phyloP scores from a whole-genome alignment of 2,888 invertebrate species.

The Spisula subtruncata region DNA sequence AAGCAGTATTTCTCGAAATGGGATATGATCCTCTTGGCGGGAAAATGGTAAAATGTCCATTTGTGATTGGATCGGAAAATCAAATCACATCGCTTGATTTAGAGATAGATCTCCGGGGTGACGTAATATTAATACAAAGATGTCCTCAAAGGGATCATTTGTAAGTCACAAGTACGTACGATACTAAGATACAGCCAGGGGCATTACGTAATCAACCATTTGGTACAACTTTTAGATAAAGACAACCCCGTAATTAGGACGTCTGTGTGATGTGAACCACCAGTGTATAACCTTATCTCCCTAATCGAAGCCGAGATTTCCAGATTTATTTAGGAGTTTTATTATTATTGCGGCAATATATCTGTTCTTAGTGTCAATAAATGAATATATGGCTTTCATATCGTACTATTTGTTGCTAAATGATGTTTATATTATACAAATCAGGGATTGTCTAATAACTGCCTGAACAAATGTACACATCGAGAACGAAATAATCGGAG shows the following conservation, averaged over 20 bases:
- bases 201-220: slow-evolving; percentile 31
- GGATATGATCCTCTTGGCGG: slow-evolving; percentile 25
- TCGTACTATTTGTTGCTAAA: slow-evolving; percentile 31
- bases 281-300: slow-evolving; percentile 30
- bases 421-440: neutral
- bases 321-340: slow-evolving; percentile 51
- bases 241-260: slow-evolving; percentile 4
- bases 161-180: slow-evolving; percentile 37
- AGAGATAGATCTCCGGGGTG: neutral
- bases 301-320: slow-evolving; percentile 44
- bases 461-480: neutral
- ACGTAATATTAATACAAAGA: slow-evolving; percentile 4
- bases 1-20: no score
- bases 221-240: slow-evolving; percentile 9
- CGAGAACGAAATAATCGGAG: neutral
- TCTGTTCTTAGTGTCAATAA: slow-evolving; percentile 38
- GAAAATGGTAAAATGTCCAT: slow-evolving; percentile 29
- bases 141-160: neutral
- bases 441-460: no score
- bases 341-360: slow-evolving; percentile 59
- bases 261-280: slow-evolving; percentile 29
- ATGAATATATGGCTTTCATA: slow-evolving; percentile 48
- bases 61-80: no score
- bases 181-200: slow-evolving; percentile 26
- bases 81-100: neutral